These are phyloP conservation scores for Scaeva pyrastri DNA, from an alignment of 2,888 invertebrate genomes.

Conservation along the genomic window DNA sequence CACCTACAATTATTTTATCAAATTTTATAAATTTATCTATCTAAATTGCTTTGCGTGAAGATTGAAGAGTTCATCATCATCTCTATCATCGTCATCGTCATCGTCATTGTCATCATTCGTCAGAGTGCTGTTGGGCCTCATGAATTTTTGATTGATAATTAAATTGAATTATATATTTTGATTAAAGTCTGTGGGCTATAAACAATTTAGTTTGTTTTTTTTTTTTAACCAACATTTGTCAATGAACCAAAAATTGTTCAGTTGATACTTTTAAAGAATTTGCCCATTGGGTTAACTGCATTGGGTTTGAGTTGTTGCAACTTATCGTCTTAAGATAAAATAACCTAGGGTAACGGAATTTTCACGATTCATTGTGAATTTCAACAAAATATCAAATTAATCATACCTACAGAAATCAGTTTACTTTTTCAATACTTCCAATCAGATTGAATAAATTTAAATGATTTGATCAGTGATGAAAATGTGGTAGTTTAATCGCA, in stretches of 20 bases:
- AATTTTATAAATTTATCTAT: not conserved
- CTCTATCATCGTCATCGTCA: too few relatives aligned
- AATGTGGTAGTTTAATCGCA: constrained; percentile 11
- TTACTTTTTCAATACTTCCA: not conserved
- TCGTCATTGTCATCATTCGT: not conserved
- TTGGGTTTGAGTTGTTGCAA: too few relatives aligned
- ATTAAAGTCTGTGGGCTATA: constrained; percentile 13
- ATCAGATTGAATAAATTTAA: constrained; percentile 29
- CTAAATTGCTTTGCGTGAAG: constrained; percentile 15
- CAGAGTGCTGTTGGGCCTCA: not conserved
- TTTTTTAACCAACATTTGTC: not conserved
- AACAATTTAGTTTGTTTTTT: constrained; percentile 10
- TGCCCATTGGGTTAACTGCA: too few relatives aligned
- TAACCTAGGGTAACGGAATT: too few relatives aligned
- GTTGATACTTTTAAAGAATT: too few relatives aligned
- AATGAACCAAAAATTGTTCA: not conserved
- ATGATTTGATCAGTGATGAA: constrained; percentile 51
- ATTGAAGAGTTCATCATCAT: too few relatives aligned
- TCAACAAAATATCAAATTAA: not conserved
- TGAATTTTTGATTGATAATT: constrained; percentile 54
- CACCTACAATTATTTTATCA: constrained; percentile 9
- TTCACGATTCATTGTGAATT: not conserved
- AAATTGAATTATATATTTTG: not conserved
- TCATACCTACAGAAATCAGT: not conserved
- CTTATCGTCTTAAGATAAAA: too few relatives aligned